Evolutionary conservation across 2,888 invertebrate genomes (phyloP).

Genomic region (Cryptus viduatorius): DNA sequence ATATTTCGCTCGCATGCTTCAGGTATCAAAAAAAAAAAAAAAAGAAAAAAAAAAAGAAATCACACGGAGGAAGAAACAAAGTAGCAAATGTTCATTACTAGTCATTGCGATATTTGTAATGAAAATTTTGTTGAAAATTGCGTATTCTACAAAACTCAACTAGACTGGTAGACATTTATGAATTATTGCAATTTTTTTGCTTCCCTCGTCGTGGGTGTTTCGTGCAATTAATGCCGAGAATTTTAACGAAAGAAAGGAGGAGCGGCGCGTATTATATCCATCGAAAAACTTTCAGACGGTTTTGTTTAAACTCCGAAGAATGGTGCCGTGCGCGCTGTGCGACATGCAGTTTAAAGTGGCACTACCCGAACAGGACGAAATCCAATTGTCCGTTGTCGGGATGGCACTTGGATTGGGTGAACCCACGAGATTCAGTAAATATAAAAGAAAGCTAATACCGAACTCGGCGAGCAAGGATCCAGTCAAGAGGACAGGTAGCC

Average conservation of each 20-base stretch:
- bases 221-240: background rate
- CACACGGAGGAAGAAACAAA: too few relatives aligned
- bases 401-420: conserved; percentile 92
- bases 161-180: too few relatives aligned
- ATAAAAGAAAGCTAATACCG: conserved; percentile 83
- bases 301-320: conserved; percentile 94
- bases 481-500: conserved; percentile 76
- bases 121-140: background rate
- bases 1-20: conserved; percentile 86
- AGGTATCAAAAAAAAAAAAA: conserved; percentile 81
- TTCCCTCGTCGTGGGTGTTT: background rate
- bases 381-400: conserved; percentile 90
- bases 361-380: conserved; percentile 93
- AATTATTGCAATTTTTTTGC: background rate
- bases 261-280: background rate
- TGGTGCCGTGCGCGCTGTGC: conserved; percentile 95
- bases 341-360: conserved; percentile 93
- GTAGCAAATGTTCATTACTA: too few relatives aligned
- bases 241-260: background rate
- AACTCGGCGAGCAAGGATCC: conserved; percentile 81
- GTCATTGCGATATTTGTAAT: too few relatives aligned
- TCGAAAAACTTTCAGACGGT: conserved; percentile 86
- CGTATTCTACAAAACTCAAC: too few relatives aligned
- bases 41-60: too few relatives aligned
- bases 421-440: conserved; percentile 86